phyloP scores from a whole-genome alignment of 1,140 invertebrate genomes.

The Papilio polyxenes region DNA sequence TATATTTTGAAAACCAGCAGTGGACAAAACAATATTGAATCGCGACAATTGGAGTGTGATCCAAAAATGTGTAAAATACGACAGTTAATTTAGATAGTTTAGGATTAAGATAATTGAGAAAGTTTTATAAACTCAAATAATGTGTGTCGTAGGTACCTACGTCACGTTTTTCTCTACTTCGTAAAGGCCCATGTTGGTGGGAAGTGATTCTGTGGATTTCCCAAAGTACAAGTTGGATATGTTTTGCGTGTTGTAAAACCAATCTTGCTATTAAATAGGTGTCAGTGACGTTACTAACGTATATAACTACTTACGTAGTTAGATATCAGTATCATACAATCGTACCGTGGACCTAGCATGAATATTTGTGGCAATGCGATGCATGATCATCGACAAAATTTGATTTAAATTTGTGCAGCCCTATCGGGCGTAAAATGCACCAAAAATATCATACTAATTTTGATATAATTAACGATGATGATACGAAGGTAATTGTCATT shows the following conservation, averaged over 20 bases:
- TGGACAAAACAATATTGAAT: not conserved
- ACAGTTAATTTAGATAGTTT: no score
- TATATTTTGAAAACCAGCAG: not conserved
- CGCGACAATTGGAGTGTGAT: not conserved
- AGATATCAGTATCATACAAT: not conserved
- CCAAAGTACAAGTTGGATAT: conserved; percentile 1
- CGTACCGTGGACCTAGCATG: no score
- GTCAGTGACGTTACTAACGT: not conserved
- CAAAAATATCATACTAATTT: no score
- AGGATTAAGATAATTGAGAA: no score
- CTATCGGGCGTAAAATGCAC: no score
- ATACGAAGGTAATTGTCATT: no score
- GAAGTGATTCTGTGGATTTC: not conserved
- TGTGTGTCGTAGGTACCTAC: not conserved
- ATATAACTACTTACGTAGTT: not conserved
- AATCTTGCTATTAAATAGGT: not conserved
- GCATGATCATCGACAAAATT: no score
- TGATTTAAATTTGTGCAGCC: no score
- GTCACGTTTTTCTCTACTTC: not conserved
- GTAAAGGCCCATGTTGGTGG: not conserved
- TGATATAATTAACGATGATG: no score
- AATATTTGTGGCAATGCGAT: no score
- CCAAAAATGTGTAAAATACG: no score
- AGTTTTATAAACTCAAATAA: not conserved
- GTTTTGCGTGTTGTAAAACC: not conserved